phyloP scores from a whole-genome alignment of 1,140 invertebrate species.

The Phenacoccus solenopsis region DNA sequence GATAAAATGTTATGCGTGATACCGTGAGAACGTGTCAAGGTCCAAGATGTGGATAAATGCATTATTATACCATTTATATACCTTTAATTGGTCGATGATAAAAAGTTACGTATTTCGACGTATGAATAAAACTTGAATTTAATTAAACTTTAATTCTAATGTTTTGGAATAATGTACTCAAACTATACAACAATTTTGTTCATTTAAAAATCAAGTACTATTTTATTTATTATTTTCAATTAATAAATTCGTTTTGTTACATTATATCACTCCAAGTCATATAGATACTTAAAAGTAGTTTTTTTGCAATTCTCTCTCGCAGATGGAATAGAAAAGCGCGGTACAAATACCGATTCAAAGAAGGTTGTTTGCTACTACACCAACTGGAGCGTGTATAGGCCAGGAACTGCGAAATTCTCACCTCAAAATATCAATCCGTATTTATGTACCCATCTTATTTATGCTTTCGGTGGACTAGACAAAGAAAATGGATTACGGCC shows the following conservation, averaged over 20 bases:
- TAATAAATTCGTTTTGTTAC: too few species aligned
- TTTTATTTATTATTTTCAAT: too few species aligned
- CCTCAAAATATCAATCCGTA: slow-evolving; percentile 93
- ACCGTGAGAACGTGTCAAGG: slow-evolving; percentile 6
- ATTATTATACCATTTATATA: too few species aligned
- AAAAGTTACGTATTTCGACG: too few species aligned
- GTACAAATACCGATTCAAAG: slow-evolving; percentile 35
- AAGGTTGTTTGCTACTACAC: slow-evolving; percentile 83
- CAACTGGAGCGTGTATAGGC: slow-evolving; percentile 85
- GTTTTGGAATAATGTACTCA: too few species aligned
- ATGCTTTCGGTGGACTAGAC: slow-evolving; percentile 85
- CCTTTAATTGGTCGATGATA: too few species aligned
- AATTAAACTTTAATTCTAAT: too few species aligned
- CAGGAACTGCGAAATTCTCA: slow-evolving; percentile 76
- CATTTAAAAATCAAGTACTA: too few species aligned
- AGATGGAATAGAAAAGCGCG: slow-evolving; percentile 23
- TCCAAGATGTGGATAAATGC: background rate
- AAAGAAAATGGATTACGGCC: slow-evolving; percentile 80
- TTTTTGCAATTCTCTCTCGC: background rate
- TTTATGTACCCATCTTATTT: slow-evolving; percentile 87
- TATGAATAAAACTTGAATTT: too few species aligned
- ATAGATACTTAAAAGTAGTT: too few species aligned
- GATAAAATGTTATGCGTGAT: background rate
- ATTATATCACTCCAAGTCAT: too few species aligned
- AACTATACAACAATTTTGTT: too few species aligned